Conservation (phyloP, 2,113 vertebrate species). For the Salvator merianae region DNA sequence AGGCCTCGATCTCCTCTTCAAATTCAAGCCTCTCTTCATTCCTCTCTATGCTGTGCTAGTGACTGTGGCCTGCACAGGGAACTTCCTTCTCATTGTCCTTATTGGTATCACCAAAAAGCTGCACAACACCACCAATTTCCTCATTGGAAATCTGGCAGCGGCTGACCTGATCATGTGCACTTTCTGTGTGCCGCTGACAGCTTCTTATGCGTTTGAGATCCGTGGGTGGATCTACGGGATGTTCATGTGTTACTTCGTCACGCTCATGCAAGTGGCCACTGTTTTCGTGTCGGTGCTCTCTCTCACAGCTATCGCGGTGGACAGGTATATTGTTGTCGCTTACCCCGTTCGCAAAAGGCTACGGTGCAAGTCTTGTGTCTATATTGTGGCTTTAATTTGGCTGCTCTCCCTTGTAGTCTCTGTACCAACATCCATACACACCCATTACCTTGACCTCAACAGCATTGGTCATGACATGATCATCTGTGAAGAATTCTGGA, state of each 20-base stretch:
- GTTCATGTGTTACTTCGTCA: constrained; percentile 84
- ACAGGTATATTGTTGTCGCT: constrained; percentile 85
- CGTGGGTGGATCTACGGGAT: constrained; percentile 85
- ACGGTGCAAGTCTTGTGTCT: constrained; percentile 74
- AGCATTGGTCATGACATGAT: constrained; percentile 80
- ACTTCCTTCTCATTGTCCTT: constrained; percentile 84
- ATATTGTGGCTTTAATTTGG: constrained; percentile 80
- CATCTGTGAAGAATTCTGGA: constrained; percentile 88
- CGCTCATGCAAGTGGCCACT: constrained; percentile 81
- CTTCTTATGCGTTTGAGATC: constrained; percentile 83
- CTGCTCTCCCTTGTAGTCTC: constrained; percentile 78
- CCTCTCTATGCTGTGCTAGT: constrained; percentile 81
- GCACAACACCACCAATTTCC: constrained; percentile 88
- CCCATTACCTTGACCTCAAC: constrained; percentile 81
- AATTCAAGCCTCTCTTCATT: constrained; percentile 84
- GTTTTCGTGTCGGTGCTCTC: constrained; percentile 86
- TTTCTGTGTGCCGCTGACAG: constrained; percentile 85
- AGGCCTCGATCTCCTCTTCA: constrained; percentile 80
- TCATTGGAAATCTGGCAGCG: constrained; percentile 84
- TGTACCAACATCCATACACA: constrained; percentile 77
- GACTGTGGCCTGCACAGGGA: constrained; percentile 79
- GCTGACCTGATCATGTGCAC: constrained; percentile 88
- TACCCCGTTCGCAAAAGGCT: constrained; percentile 81
- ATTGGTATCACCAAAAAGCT: constrained; percentile 85
- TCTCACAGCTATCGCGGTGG: constrained; percentile 86